phyloP scores from a whole-genome alignment of 2,888 invertebrate genomes.

The Stictocephala bisonia region DNA sequence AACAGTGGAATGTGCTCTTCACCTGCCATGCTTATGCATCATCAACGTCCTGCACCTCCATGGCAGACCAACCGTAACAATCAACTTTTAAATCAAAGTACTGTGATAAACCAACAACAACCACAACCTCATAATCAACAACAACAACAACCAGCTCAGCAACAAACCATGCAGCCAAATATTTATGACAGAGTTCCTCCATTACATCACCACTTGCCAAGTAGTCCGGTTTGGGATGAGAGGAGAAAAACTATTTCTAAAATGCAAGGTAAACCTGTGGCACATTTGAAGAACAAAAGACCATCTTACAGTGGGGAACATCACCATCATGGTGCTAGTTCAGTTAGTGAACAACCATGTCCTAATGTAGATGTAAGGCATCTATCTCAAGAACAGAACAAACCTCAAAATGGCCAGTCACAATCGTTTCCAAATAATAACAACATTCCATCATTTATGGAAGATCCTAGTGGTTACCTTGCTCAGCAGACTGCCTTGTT shows the following conservation, averaged over 20 bases:
- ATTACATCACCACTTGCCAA: slow-evolving; percentile 71
- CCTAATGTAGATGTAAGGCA: slow-evolving; percentile 72
- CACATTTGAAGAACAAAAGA: slow-evolving; percentile 67
- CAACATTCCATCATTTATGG: slow-evolving; percentile 81
- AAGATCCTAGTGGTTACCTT: slow-evolving; percentile 90
- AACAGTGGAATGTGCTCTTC: slow-evolving; percentile 29
- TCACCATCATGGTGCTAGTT: slow-evolving; percentile 57
- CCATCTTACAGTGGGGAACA: slow-evolving; percentile 66
- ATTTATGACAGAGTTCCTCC: slow-evolving; percentile 79
- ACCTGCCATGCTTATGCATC: slow-evolving; percentile 43
- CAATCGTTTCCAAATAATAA: slow-evolving; percentile 61
- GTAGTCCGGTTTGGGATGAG: slow-evolving; percentile 68
- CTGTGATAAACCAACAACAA: slow-evolving; percentile 34
- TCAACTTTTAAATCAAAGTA: slow-evolving; percentile 30
- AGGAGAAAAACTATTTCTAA: slow-evolving; percentile 62
- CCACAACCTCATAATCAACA: slow-evolving; percentile 26
- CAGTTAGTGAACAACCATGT: slow-evolving; percentile 65
- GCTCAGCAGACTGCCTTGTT: slow-evolving; percentile 90
- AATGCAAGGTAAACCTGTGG: slow-evolving; percentile 48
- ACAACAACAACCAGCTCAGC: no score
- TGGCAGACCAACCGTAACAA: slow-evolving; percentile 52
- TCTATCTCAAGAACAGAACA: slow-evolving; percentile 62
- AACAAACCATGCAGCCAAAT: slow-evolving; percentile 61
- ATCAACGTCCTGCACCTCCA: slow-evolving; percentile 51
- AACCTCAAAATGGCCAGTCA: slow-evolving; percentile 53